Base-by-base conservation (phyloP, 2,888 invertebrate species). In the Acanthosoma haemorrhoidale region DNA sequence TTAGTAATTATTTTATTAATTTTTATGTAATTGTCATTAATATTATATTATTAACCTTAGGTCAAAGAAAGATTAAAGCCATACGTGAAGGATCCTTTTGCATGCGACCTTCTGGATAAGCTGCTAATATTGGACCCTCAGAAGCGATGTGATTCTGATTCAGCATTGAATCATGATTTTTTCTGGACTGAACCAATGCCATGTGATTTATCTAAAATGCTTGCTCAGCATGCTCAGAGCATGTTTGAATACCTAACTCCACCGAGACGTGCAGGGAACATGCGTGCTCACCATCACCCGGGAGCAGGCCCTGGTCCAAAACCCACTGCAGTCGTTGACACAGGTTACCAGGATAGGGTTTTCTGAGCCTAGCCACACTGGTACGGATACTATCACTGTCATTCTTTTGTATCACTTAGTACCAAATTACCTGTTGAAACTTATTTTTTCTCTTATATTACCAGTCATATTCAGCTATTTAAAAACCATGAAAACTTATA, bases 181-280 rank as follows among this genome's bases (percentile, higher is more conserved):
- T 99, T 99, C 83, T 99, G 96, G 95, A 92, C 91, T 4, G 95
- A 96, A 79, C 98, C 99, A 0, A 91, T 95, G 91, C 96, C 97
- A 0, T 89, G 90, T 77, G 94, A 94, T 78, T 82, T 94, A 36
- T 90, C 88, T 67, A 91, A 91, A 67, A 96, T 96, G 95, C 81
- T 97, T 74, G 93, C 92, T 0, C 92, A 93, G 77, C 91, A 92
- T 83, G 89, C 87, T 73, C 87, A 87, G 78, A 94, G 94, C 80
- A 96, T 96, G 96, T 97, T 96, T 79, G 96, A 97, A 79, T 96
- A 91, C 80, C 82, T 96, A 72, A 87, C 91, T 73, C 87, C 89
- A 73, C 87, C 94, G 69, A 77, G 94, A 77, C 78, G 93, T 77
- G 84, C 87, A 0, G 87, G 86, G 8, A 87, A 88, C 73, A 82